phyloP scores from a whole-genome alignment of 2,113 vertebrate genomes.

The Entelurus aequoreus region DNA sequence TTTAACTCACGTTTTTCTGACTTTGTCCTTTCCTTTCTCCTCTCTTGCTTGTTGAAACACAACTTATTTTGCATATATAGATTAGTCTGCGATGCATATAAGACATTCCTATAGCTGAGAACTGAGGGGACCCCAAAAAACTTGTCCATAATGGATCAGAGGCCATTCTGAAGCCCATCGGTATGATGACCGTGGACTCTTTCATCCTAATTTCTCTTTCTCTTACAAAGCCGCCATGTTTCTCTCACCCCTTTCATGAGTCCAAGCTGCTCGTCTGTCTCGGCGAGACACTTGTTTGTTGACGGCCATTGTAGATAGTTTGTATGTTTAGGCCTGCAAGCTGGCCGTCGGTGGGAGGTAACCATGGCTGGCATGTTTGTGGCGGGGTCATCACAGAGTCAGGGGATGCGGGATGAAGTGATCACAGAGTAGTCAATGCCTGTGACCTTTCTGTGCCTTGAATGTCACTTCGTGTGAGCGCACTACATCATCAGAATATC shows the following conservation, averaged over 20 bases:
- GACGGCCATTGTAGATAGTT: slow-evolving; percentile 21
- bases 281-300: slow-evolving; percentile 25
- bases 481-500: no score
- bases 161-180: slow-evolving; percentile 48
- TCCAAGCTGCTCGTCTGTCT: slow-evolving; percentile 20
- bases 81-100: slow-evolving; percentile 50
- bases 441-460: not conserved
- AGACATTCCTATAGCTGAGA: slow-evolving; percentile 28
- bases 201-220: slow-evolving; percentile 23
- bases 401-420: slow-evolving; percentile 6
- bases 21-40: slow-evolving; percentile 1
- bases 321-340: slow-evolving; percentile 21
- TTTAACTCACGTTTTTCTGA: slow-evolving; percentile 14
- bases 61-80: slow-evolving; percentile 13
- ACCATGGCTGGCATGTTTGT: slow-evolving; percentile 1
- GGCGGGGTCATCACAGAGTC: slow-evolving; percentile 29
- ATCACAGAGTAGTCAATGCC: slow-evolving; percentile 6
- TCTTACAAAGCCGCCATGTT: slow-evolving; percentile 9
- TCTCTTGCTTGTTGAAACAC: slow-evolving; percentile 19
- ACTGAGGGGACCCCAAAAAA: slow-evolving; percentile 44
- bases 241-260: slow-evolving; percentile 11
- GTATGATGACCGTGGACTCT: slow-evolving; percentile 14
- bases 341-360: slow-evolving; percentile 16
- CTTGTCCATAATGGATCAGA: slow-evolving; percentile 47
- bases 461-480: not conserved